Base-by-base conservation (phyloP, 2,797 vertebrate genomes). In the Sarcoramphus papa region DNA sequence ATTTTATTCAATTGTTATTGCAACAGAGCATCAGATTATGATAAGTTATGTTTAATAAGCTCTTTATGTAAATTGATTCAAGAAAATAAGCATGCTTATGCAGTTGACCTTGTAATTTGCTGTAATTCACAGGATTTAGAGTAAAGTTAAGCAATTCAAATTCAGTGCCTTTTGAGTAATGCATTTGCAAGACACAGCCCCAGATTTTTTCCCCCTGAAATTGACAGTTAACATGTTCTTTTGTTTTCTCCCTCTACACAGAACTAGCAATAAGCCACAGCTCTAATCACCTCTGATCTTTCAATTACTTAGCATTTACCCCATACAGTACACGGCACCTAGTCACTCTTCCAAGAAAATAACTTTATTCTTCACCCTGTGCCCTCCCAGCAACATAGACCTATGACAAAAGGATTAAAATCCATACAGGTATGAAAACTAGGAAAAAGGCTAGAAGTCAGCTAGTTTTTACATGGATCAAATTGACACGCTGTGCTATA, bases 21-120 rank as follows among this genome's bases (percentile, higher is more conserved):
- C 41, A 78, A 88, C 19, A 86, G 43, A 88, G 31, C 68, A 74
- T 67, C 72, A 90, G 47, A 84, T 77, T 77, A 86, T 90, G 68
- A 91, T 51, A 84, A 86, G 81, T 50, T 75, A 37, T 14, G 77
- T 72, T 92, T 74, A 84, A 68, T 72, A 91, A 72, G 40, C 35
- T 92, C 35, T 59, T 86, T 87, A 74, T 35, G 35, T 47, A 92
- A 89, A 86, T 7, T n/a, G 25, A 41, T 40, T 77, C 24, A 73
- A 92, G 88, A 90, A 83, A 92, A 8, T 47, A 87, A 47, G 65
- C 7, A 65, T 6, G 43, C 12, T 86, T 75, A 75, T 22, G 48
- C 57, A 87, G 80, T 92, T 75, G 77, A 92, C 56, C 45, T 33
- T 59, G 40, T 51, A 70, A 92, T 86, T 77, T 86, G 33, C 80